Percentiles rank a stretch among this genome's conserved stretches.
phyloP scores from a whole-genome alignment of 1,140 invertebrate species.

The Macrocentrus cingulum region DNA sequence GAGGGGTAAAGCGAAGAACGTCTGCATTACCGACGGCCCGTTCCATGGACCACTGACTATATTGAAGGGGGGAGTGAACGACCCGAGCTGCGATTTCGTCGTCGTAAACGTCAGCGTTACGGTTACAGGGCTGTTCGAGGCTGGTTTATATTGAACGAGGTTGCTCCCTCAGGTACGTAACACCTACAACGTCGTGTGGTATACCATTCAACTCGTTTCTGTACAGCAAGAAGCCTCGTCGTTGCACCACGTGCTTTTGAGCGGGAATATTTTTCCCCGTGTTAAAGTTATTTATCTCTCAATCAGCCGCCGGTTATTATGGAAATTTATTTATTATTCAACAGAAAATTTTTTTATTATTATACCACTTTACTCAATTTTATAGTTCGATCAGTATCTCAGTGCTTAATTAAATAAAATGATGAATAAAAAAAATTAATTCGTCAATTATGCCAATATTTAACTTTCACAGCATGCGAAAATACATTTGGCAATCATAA shows the following conservation, averaged over 20 bases:
- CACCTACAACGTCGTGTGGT: slow-evolving; percentile 48
- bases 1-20: slow-evolving; percentile 19
- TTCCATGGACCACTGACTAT: slow-evolving; percentile 19
- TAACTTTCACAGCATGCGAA: too few species aligned
- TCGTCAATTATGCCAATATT: too few species aligned
- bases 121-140: slow-evolving; percentile 59
- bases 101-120: slow-evolving; percentile 62
- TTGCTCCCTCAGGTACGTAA: slow-evolving; percentile 60
- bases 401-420: too few species aligned
- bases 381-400: not conserved
- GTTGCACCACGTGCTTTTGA: slow-evolving; percentile 53
- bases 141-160: slow-evolving; percentile 60
- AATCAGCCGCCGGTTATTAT: not conserved
- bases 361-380: not conserved
- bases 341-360: not conserved
- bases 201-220: slow-evolving; percentile 28
- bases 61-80: slow-evolving; percentile 46
- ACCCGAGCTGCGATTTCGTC: slow-evolving; percentile 60
- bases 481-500: too few species aligned
- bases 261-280: slow-evolving; percentile 42
- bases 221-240: slow-evolving; percentile 24
- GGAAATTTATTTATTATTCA: not conserved
- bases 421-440: too few species aligned
- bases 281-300: not conserved
- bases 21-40: slow-evolving; percentile 46